Evolutionary conservation across 2,888 invertebrate genomes (phyloP).

Genomic region (Nomada ferruginata): DNA sequence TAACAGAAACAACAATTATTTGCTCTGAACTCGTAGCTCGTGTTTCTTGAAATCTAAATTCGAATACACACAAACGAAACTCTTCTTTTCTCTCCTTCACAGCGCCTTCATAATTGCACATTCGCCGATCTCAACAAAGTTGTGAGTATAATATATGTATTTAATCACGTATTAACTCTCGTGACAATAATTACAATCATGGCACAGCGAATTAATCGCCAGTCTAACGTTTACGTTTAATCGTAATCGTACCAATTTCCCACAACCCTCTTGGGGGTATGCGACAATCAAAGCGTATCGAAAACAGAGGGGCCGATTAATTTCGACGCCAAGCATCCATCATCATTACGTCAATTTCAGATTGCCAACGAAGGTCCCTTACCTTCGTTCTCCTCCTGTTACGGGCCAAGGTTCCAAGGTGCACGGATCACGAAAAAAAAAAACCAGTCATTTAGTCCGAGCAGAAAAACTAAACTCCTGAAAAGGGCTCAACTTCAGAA

Average conservation of each 20-base stretch:
- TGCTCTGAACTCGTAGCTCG: no score
- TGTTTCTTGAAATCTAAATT: no score
- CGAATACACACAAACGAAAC: background rate
- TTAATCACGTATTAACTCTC: no score
- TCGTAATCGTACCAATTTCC: background rate
- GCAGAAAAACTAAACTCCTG: slow-evolving; percentile 36
- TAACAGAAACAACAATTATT: no score
- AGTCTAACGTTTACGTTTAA: background rate
- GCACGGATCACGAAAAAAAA: slow-evolving; percentile 7
- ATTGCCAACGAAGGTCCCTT: no score
- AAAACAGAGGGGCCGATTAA: slow-evolving; percentile 22
- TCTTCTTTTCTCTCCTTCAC: background rate
- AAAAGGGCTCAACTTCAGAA: slow-evolving; percentile 53
- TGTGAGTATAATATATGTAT: no score
- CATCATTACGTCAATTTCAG: slow-evolving; percentile 64
- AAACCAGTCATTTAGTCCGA: slow-evolving; percentile 61
- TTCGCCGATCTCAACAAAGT: background rate
- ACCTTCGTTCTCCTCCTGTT: slow-evolving; percentile 2
- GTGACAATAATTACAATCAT: no score
- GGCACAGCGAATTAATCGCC: no score
- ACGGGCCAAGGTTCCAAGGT: slow-evolving; percentile 31
- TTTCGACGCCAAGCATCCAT: slow-evolving; percentile 48
- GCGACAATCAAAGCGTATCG: slow-evolving; percentile 1
- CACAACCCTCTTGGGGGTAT: background rate
- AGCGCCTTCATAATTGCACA: background rate